Percentiles rank a stretch among this genome's conserved stretches.
These are phyloP conservation scores for Popillia japonica DNA, from an alignment of 1,140 invertebrate genomes.

Conservation along the genomic window DNA sequence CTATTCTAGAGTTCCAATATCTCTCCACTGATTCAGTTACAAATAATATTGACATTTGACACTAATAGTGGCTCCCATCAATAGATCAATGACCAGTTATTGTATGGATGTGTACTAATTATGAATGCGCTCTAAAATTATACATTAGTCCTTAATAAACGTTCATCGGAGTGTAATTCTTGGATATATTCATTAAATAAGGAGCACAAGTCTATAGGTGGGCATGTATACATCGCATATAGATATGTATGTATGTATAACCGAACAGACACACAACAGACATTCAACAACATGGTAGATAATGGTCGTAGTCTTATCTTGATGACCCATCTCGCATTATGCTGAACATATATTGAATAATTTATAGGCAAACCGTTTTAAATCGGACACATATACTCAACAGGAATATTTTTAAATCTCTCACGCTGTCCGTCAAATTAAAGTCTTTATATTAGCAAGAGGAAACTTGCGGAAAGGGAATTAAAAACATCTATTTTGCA, in stretches of 20 bases:
- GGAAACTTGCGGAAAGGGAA: too few relatives aligned
- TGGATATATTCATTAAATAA: conserved; percentile 9
- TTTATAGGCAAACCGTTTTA: conserved; percentile 33
- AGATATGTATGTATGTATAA: neutral
- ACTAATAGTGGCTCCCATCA: neutral
- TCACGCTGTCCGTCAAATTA: conserved; percentile 16
- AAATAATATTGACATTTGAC: neutral
- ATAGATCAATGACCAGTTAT: neutral
- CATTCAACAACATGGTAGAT: conserved; percentile 28
- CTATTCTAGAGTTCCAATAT: too few relatives aligned
- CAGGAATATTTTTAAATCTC: conserved; percentile 32
- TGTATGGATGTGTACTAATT: neutral
- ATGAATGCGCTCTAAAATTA: neutral
- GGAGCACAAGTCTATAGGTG: neutral
- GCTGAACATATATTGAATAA: conserved; percentile 31
- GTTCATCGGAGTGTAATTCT: neutral
- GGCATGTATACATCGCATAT: neutral
- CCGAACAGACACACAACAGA: neutral
- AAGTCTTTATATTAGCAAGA: neutral
- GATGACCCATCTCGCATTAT: conserved; percentile 30
- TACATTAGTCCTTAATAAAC: neutral
- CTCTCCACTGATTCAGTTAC: too few relatives aligned
- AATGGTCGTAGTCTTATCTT: conserved; percentile 17
- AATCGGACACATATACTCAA: conserved; percentile 27
- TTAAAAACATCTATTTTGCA: too few relatives aligned